A percentile compares a stretch with the other conserved stretches of the same genome.
Evolutionary conservation across 2,888 invertebrate species (phyloP).

Genomic region (Dryocosmus kuriphilus): DNA sequence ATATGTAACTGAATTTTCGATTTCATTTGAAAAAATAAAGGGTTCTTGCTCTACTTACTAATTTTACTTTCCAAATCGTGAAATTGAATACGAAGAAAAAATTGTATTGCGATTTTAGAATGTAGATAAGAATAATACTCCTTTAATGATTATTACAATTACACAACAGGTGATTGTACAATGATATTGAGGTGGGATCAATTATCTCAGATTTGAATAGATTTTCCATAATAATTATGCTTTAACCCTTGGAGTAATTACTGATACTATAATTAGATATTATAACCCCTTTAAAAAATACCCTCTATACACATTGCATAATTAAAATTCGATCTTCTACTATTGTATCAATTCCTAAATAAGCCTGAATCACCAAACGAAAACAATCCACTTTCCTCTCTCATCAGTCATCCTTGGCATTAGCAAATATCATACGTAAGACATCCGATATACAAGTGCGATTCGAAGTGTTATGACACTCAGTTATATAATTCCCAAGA

Average conservation of each 20-base stretch:
- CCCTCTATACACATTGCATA: background rate
- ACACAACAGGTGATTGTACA: background rate
- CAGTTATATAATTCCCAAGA: background rate
- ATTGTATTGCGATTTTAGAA: too few relatives aligned
- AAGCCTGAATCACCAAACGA: background rate
- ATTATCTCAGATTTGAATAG: background rate
- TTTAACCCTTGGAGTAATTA: background rate
- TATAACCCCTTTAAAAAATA: background rate
- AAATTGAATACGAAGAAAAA: background rate
- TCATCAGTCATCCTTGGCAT: background rate
- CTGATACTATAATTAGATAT: background rate
- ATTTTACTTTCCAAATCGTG: background rate
- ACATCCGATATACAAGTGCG: background rate
- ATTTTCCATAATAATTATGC: background rate
- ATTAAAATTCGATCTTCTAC: too few relatives aligned
- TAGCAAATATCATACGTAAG: background rate
- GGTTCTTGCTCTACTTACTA: background rate
- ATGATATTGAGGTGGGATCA: background rate
- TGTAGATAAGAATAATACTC: background rate
- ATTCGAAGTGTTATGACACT: background rate
- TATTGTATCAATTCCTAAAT: too few relatives aligned
- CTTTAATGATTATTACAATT: background rate
- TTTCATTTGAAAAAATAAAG: background rate
- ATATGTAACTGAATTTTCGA: background rate
- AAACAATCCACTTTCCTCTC: background rate